Evolutionary conservation across 2,888 invertebrate species (phyloP), one percentile per base, ranked within the genome.

Genomic region (Apamea monoglypha): DNA sequence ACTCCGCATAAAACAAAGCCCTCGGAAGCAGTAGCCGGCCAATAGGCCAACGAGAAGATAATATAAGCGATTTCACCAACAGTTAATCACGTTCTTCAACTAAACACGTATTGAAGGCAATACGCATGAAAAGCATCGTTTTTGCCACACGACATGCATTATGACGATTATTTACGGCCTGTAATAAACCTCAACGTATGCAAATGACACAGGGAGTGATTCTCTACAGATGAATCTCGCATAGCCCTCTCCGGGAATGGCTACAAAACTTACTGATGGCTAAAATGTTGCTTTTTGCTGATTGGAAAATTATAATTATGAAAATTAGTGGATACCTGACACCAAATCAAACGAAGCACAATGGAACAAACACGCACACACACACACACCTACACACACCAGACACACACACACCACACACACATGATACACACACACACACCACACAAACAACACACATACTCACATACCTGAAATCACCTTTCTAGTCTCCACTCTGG

Each of bases 111-210:
- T 81, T 81, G 75, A 78, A 86, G 84, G 78, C 82, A 84, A 75
- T 86, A 71, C 66, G 73, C 83, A 78, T 86, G 88, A 81, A 89
- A 90, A 87, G 82, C 85, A 76, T 78, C 72, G 80, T 89, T 88
- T 89, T 89, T 82, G 86, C 87, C 82, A 87, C 83, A 88, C 89
- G 83, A 87, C 89, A 82, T 84, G 85, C 84, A 87, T 90, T 92
- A 90, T 86, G 82, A 84, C 85, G 85, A 90, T 90, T 92, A 90
- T 93, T 91, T 92, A 92, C 90, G 90, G 91, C 78, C 80, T 86
- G 92, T 88, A 91, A 91, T 94, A 93, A 94, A 93, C 91, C 89
- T 90, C 86, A 90, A 90, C 90, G 91, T 91, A 95, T 95, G 94
- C 92, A 94, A 95, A 95, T 94, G 92, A 93, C 90, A 92, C 90